phyloP scores from a whole-genome alignment of 2,888 invertebrate genomes.

The Sarcophaga subvicina region DNA sequence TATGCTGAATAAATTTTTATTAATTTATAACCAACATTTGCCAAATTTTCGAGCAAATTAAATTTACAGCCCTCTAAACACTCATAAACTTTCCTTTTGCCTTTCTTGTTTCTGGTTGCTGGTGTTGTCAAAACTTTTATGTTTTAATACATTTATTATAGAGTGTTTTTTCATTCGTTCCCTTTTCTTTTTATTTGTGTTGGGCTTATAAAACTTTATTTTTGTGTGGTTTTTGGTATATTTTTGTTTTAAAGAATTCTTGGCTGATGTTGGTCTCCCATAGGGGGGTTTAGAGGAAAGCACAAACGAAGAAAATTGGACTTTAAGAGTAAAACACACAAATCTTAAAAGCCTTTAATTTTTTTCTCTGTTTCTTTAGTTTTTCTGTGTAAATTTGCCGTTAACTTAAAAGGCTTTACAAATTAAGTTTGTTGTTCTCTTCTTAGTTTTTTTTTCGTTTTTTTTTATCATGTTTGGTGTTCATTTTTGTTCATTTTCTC shows the following conservation, averaged over 20 bases:
- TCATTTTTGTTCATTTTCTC: constrained; percentile 37
- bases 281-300: not conserved
- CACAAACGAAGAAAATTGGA: not conserved
- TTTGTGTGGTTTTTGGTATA: constrained; percentile 39
- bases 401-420: constrained; percentile 54
- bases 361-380: constrained; percentile 30
- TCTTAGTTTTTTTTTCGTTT: not conserved
- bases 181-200: not conserved
- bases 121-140: constrained; percentile 64
- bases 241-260: not conserved
- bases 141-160: constrained; percentile 55
- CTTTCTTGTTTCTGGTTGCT: constrained; percentile 5
- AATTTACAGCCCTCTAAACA: constrained; percentile 54
- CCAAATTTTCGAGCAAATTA: constrained; percentile 53
- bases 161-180: not conserved
- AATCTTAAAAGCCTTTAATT: constrained; percentile 51
- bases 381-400: not conserved
- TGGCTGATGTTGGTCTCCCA: too few species aligned
- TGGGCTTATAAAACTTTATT: constrained; percentile 32
- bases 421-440: constrained; percentile 50
- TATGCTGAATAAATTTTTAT: constrained; percentile 29
- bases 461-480: not conserved
- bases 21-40: constrained; percentile 53
- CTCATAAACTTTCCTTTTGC: constrained; percentile 47
- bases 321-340: constrained; percentile 5